These are phyloP conservation scores for Etheostoma spectabile DNA, from an alignment of 2,113 vertebrate genomes.

Conservation along the genomic window DNA sequence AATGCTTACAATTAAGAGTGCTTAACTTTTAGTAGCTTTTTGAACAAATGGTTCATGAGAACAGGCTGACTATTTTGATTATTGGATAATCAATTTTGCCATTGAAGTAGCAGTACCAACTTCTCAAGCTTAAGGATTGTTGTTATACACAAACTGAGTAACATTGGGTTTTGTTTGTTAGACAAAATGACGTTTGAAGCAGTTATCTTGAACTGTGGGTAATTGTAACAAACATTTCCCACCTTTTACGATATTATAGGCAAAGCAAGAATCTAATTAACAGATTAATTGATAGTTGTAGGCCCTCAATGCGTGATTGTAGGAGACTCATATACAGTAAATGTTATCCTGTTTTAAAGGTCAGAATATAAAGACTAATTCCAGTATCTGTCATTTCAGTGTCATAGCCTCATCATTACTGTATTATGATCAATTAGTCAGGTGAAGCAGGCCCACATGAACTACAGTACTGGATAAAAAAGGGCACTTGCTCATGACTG, in stretches of 20 bases:
- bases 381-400: not conserved
- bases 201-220: not conserved
- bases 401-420: not conserved
- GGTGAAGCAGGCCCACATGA: not conserved
- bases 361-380: not conserved
- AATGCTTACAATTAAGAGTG: too few species aligned
- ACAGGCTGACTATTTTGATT: not conserved
- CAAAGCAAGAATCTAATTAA: not conserved
- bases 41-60: not conserved
- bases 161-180: not conserved
- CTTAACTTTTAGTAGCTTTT: too few species aligned
- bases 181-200: not conserved
- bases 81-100: not conserved
- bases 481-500: not conserved
- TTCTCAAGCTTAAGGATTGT: not conserved
- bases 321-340: not conserved
- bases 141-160: not conserved
- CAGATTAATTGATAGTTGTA: not conserved
- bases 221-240: not conserved
- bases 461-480: not conserved
- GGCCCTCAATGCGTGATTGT: not conserved
- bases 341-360: not conserved
- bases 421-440: constrained; percentile 5
- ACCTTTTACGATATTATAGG: not conserved
- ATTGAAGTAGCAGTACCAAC: not conserved